Conservation (phyloP, 2,888 invertebrate genomes). For the Bedellia somnulentella region DNA sequence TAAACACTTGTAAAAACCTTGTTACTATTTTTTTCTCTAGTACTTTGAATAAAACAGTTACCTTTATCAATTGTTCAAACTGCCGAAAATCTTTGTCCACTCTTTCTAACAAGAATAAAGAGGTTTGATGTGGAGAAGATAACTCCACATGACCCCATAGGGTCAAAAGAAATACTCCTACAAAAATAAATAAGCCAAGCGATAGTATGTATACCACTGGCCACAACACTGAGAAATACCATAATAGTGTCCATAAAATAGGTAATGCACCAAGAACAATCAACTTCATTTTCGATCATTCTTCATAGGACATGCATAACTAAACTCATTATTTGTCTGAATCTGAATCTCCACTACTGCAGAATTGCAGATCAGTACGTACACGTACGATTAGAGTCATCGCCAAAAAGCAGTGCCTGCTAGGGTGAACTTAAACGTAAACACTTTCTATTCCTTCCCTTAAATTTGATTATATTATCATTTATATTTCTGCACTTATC, state of each 20-base stretch:
- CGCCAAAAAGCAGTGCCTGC: too few species aligned
- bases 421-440: too few species aligned
- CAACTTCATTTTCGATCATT: slow-evolving; percentile 25
- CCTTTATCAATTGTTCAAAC: slow-evolving; percentile 65
- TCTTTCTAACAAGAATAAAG: slow-evolving; percentile 58
- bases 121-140: slow-evolving; percentile 67
- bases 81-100: slow-evolving; percentile 64
- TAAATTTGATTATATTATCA: too few species aligned
- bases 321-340: too few species aligned
- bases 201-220: slow-evolving; percentile 26
- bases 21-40: too few species aligned
- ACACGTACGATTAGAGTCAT: too few species aligned
- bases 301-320: slow-evolving; percentile 7
- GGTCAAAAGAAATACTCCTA: slow-evolving; percentile 31
- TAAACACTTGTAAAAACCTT: too few species aligned
- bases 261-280: slow-evolving; percentile 21
- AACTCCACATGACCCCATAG: slow-evolving; percentile 67
- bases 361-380: too few species aligned
- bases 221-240: slow-evolving; percentile 34
- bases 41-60: slow-evolving; percentile 20
- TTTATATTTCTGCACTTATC: too few species aligned
- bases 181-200: slow-evolving; percentile 23
- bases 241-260: slow-evolving; percentile 24
- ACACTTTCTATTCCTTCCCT: too few species aligned
- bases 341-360: too few species aligned